phyloP scores from a whole-genome alignment of 2,113 vertebrate genomes.

The Sinocyclocheilus rhinocerous region DNA sequence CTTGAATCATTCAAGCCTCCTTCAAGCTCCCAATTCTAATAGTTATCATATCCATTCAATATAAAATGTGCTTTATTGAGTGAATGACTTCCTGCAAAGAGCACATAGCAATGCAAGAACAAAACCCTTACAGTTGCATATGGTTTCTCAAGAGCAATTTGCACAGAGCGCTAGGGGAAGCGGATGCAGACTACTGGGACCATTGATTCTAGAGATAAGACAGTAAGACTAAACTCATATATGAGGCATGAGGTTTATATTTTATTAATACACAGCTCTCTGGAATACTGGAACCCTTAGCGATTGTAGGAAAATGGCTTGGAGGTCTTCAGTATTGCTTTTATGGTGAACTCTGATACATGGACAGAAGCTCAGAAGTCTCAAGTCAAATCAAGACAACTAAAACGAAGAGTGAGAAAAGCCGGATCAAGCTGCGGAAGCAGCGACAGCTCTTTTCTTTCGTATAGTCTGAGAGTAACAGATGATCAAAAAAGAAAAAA shows the following conservation, averaged over 20 bases:
- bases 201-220: background rate
- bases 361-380: too few species aligned
- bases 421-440: too few species aligned
- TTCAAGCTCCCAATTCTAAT: background rate
- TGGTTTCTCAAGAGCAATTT: background rate
- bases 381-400: too few species aligned
- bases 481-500: background rate
- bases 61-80: background rate
- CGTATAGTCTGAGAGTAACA: background rate
- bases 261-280: background rate
- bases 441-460: too few species aligned
- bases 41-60: background rate
- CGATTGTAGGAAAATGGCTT: background rate
- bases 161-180: background rate
- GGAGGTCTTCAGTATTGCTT: background rate
- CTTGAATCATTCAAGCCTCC: background rate
- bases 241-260: background rate
- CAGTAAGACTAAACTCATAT: background rate
- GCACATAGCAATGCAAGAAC: background rate
- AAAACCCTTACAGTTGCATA: background rate
- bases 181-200: background rate
- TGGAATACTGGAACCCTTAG: background rate
- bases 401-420: too few species aligned
- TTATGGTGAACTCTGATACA: background rate
- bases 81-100: background rate